These are phyloP conservation scores for Catocala sponsa DNA, from an alignment of 2,888 invertebrate species.

Conservation along the genomic window DNA sequence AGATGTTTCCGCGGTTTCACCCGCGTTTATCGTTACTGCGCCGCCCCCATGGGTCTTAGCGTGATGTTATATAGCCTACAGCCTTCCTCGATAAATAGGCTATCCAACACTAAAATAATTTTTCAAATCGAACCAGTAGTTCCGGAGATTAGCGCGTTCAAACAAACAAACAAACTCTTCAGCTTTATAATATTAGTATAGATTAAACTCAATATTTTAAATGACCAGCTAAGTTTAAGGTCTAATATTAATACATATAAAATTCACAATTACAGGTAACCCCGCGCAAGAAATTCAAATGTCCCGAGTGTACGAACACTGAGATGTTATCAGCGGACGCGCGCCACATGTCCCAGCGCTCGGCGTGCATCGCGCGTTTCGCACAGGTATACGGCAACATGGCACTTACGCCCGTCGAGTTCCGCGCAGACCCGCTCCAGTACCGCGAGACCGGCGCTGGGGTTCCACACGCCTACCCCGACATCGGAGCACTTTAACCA, in stretches of 20 bases:
- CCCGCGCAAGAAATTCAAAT: conserved; percentile 98
- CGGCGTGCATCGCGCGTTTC: conserved; percentile 95
- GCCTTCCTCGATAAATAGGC: too few species aligned
- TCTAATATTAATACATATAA: conserved; percentile 52
- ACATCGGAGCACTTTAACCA: conserved; percentile 93
- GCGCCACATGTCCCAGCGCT: conserved; percentile 97
- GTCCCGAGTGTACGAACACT: conserved; percentile 97
- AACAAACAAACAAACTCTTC: too few species aligned
- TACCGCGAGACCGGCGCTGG: conserved; percentile 95
- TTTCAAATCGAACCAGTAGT: too few species aligned
- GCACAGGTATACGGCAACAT: conserved; percentile 94
- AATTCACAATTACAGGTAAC: conserved; percentile 90
- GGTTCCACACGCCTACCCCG: conserved; percentile 95
- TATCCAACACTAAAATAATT: too few species aligned
- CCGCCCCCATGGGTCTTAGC: too few species aligned
- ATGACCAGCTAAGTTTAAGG: conserved; percentile 87
- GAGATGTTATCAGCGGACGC: conserved; percentile 98
- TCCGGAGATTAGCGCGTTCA: too few species aligned
- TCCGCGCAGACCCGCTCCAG: conserved; percentile 97
- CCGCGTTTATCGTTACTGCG: too few species aligned
- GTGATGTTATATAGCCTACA: too few species aligned
- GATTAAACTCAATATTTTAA: too few species aligned
- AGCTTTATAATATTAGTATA: too few species aligned
- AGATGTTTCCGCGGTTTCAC: too few species aligned
- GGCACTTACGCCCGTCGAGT: conserved; percentile 96